A percentile compares a stretch with the other conserved stretches of the same genome.
Evolutionary conservation across 2,797 vertebrate species (phyloP).

Genomic region (Anomalospiza imberbis): DNA sequence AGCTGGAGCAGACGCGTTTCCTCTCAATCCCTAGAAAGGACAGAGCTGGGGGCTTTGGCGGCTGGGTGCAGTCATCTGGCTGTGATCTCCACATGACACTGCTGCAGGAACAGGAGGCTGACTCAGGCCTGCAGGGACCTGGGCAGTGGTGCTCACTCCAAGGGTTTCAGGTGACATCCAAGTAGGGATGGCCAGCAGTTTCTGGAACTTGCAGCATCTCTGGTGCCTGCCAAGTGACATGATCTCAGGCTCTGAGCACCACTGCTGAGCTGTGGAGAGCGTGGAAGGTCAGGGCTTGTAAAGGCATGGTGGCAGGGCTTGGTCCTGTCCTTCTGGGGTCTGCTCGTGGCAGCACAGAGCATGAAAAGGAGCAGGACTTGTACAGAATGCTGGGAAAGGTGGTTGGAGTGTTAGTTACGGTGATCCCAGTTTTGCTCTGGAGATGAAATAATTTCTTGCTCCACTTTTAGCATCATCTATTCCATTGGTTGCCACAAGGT

Average conservation of each 20-base stretch:
- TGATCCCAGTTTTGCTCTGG: neutral
- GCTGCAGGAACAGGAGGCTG: neutral
- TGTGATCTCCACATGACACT: neutral
- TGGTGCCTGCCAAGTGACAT: neutral
- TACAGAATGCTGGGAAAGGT: neutral
- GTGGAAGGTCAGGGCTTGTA: neutral
- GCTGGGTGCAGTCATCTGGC: neutral
- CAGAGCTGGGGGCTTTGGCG: neutral
- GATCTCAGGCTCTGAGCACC: neutral
- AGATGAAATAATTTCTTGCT: neutral
- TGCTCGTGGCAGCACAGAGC: neutral
- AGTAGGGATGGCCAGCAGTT: neutral
- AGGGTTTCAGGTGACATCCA: neutral
- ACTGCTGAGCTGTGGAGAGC: neutral
- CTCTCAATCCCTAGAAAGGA: slow-evolving; percentile 23
- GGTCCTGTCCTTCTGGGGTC: neutral
- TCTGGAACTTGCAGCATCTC: neutral
- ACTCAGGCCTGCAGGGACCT: neutral
- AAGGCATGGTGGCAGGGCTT: neutral
- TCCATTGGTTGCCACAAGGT: neutral
- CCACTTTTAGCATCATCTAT: neutral
- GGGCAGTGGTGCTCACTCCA: neutral
- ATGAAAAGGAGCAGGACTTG: neutral
- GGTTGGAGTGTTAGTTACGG: neutral
- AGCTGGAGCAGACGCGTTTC: neutral